phyloP scores from a whole-genome alignment of 2,797 vertebrate species.

The Tarsius wallacei region DNA sequence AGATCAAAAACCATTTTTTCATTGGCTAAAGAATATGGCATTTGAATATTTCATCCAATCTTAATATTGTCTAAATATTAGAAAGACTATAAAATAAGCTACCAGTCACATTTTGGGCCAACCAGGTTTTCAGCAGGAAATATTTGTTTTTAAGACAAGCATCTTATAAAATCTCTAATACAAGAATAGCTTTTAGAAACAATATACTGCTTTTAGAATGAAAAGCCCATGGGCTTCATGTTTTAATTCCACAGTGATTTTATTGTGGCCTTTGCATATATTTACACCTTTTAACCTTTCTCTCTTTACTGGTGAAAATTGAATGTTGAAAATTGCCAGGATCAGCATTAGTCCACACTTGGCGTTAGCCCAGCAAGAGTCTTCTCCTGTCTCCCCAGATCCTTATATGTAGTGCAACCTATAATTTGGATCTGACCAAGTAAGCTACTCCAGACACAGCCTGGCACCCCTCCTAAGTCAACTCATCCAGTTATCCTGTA shows the following conservation, averaged over 20 bases:
- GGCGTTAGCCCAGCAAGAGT: background rate
- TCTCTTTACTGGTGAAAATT: constrained; percentile 29
- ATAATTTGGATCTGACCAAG: constrained; percentile 1
- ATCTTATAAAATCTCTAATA: background rate
- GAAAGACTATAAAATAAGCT: background rate
- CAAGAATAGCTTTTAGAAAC: constrained; percentile 15
- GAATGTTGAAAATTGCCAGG: background rate
- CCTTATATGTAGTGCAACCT: background rate
- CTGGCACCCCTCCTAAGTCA: background rate
- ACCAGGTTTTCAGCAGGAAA: background rate
- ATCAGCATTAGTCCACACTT: background rate
- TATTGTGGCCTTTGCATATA: background rate
- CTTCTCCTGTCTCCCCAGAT: background rate
- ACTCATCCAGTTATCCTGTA: background rate
- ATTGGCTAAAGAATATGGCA: background rate
- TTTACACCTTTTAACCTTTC: constrained; percentile 45
- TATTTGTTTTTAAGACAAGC: background rate
- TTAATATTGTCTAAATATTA: background rate
- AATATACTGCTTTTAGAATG: background rate
- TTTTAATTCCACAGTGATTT: constrained; percentile 23
- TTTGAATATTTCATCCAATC: constrained; percentile 22
- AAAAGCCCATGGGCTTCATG: background rate
- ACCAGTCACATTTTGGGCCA: background rate
- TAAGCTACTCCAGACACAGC: background rate
- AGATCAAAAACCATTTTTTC: background rate